Evolutionary conservation across 1,140 invertebrate genomes (phyloP), one percentile per base, ranked within the genome.

Genomic region (Campodea augens): DNA sequence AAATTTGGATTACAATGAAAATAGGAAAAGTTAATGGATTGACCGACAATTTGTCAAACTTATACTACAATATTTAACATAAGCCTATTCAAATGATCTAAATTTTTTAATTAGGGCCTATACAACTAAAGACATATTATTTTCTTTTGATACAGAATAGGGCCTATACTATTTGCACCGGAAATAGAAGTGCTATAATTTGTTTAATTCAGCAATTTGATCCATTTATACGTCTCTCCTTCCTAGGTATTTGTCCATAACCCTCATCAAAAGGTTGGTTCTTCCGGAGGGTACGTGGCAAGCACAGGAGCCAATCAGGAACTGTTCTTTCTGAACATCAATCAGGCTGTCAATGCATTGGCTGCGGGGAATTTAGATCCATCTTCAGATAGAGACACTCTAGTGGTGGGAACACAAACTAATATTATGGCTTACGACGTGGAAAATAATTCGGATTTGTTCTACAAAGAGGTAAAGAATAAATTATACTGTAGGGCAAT

Each of bases 361-460:
- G 69, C 68, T 45, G 71, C 78, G 36, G 83, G 83, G 5, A 62
- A 61, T 19, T 58, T 87, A 12, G 66, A 73, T 43, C 66, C 69
- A 22, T 72, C 78, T 49, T 69, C 72, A 37, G 71, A 74, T 22
- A 71, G 75, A 60, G 88, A 92, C 57, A 66, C 83, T 50, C 65
- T 95, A 4, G 65, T 86, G 38, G 75, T 89, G 27, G 88, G 88
- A 27, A 91, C 86, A 20, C 68, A 75, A 15, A 83, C 79, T 1
- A 86, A 86, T 59, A 63, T 95, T n/a, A 66, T 92, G 45, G 88
- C 78, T 1, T 93, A 91, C 62, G 81, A 92, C 64, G 78, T 93
- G 13, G 78, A 90, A 53, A 85, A 89, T 48, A 95, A 95, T 62
- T 73, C 73, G 15, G 89, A 93, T 65, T 57, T 91, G 2, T 93